phyloP scores from a whole-genome alignment of 1,140 invertebrate species.

The Pogonomyrmex barbatus region DNA sequence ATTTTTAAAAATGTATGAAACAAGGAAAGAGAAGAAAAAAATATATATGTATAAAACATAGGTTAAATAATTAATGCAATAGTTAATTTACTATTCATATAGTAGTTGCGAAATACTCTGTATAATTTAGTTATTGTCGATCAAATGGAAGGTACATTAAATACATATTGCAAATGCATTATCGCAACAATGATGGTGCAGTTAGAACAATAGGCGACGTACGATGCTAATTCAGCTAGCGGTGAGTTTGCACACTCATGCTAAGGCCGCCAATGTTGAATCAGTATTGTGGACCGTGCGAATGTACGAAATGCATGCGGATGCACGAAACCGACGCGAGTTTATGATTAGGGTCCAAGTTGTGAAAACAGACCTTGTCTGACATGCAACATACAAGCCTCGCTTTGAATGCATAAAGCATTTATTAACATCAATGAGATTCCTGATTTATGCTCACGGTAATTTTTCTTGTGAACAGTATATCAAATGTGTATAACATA shows the following conservation, averaged over 20 bases:
- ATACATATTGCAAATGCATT: constrained; percentile 36
- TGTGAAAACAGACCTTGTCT: not conserved
- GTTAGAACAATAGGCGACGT: constrained; percentile 51
- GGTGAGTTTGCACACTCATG: constrained; percentile 43
- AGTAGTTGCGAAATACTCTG: not conserved
- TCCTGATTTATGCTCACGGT: not conserved
- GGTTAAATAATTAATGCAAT: not conserved
- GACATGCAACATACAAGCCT: not conserved
- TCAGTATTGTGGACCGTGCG: constrained; percentile 32
- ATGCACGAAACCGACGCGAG: constrained; percentile 42
- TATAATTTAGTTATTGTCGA: not conserved
- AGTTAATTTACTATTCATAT: not conserved
- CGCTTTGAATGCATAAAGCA: not conserved
- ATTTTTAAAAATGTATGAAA: not conserved
- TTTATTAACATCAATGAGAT: not conserved
- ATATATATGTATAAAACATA: not conserved
- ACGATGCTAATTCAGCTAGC: constrained; percentile 28
- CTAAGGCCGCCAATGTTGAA: constrained; percentile 63
- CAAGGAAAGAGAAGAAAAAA: not conserved
- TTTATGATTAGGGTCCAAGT: constrained; percentile 26
- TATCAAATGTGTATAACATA: not conserved
- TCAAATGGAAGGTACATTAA: constrained; percentile 18
- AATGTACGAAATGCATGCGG: constrained; percentile 46
- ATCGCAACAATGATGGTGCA: constrained; percentile 2
- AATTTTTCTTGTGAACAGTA: not conserved